Evolutionary conservation across 2,797 vertebrate genomes (phyloP), one percentile per base, ranked within the genome.

Genomic region (Lycodopsis pacificus): DNA sequence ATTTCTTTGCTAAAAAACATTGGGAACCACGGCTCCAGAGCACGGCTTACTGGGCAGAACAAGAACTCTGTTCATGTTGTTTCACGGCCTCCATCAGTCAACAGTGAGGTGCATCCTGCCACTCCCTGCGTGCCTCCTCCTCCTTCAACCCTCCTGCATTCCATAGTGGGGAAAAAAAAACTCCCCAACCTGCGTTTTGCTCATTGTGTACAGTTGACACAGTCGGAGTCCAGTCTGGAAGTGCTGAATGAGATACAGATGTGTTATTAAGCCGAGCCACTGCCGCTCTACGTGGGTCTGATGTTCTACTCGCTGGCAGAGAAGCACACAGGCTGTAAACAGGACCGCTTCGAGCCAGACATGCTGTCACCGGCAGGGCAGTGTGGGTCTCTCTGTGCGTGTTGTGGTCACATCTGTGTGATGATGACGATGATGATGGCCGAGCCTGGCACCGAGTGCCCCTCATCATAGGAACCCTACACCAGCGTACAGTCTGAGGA

Each of bases 21-120:
- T 19, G 22, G 20, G 4, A 65, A 38, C 20, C 17, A 30, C 6
- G 15, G 58, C 54, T 72, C 44, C 34, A 61, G 19, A 67, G 34
- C 58, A 49, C 34, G 30, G 30, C 32, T 9, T 44, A 2, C 38
- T 27, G 38, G n/a, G 79, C 49, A 66, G 38, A 38, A 73, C 27
- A 67, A 71, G 36, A 65, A 1, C 61, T 25, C 2, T 77, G 68
- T 70, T 81, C 72, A 71, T 77, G 77, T 76, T 82, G 42, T 80
- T 74, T 63, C 65, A 38, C 25, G 64, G 63, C 36, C 54, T 82
- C 63, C 63, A 82, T 86, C 74, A 71, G 84, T 87, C 84, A 89
- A 74, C 88, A 90, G 61, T 0, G 68, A 80, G 84, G 68, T 71
- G 86, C 86, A 89, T 89, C 84, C 87, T 83, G 80, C 56, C 86